Base-by-base conservation (phyloP, 2,888 invertebrate species). In the Choreutis nemorana region DNA sequence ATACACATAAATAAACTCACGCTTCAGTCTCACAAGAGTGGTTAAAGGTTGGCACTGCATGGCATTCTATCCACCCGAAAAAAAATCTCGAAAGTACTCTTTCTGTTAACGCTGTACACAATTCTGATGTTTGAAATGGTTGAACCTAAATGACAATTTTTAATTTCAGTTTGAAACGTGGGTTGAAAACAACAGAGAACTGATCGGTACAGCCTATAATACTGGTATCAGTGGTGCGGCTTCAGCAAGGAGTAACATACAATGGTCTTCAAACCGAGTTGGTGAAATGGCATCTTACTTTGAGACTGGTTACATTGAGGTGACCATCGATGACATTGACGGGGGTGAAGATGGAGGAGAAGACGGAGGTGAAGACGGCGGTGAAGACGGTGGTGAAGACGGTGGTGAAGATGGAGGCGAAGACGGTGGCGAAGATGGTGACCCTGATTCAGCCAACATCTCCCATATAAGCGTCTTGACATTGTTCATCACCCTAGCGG, bases 291-390 rank as follows among this genome's bases (percentile, higher is more conserved):
- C 37, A 1, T 22, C 25, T 0, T 78, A 52, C 44, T 66, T 75
- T 16, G 63, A 68, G 2, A 48, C 35, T 23, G 75, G 77, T 18
- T 78, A 61, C 30, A 45, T 51, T 0, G 65, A 67, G 8, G 54
- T 51, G 1, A 39, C 35, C 1, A 38, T 61, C 7, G 47, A 50
- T 12, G 47, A 50, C 2, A 32, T 35, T 2, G 36, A 16, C 15
- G 47, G 44, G 3, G 36, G 34, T 6, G 32, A 24, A 1, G 33
- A 31, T 6, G 31, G 26, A 14, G 39, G 30, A 26, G 33, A 30
- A 5, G 32, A 20, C n/a, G 13, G 23, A 2, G 33, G 31, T 5
- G 30, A 23, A 11, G 37, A 28, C 18, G 34, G 31, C 6, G 33
- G 23, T 8, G 11, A 26, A 11, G 23, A 18, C 9, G 11, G 30